phyloP scores from a whole-genome alignment of 2,888 invertebrate species.

The Volucella bombylans region DNA sequence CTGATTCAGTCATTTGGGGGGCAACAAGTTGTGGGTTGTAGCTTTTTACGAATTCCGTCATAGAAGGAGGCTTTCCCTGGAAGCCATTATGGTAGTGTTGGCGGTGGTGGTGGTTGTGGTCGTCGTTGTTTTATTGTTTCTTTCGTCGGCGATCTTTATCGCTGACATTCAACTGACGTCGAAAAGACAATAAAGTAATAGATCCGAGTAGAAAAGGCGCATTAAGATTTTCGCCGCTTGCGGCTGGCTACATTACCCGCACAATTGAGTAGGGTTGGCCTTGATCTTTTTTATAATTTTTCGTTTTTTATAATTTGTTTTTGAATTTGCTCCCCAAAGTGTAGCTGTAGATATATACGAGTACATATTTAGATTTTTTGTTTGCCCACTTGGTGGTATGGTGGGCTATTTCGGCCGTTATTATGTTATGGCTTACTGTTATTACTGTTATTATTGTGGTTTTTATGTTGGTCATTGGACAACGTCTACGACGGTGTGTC shows the following conservation, averaged over 20 bases:
- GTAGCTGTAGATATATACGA: not conserved
- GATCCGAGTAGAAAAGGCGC: constrained; percentile 54
- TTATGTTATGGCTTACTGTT: constrained; percentile 69
- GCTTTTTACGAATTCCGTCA: too few relatives aligned
- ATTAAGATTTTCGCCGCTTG: constrained; percentile 51
- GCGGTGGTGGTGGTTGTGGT: too few relatives aligned
- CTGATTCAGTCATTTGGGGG: constrained; percentile 62
- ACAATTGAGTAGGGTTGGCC: constrained; percentile 70
- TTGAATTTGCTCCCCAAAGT: too few relatives aligned
- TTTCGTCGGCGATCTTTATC: constrained; percentile 71
- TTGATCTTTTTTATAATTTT: constrained; percentile 59
- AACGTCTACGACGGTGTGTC: constrained; percentile 12
- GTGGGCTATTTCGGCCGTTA: constrained; percentile 70
- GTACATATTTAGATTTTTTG: constrained; percentile 14
- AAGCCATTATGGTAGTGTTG: constrained; percentile 39
- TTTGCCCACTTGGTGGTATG: constrained; percentile 30
- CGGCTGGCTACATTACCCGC: constrained; percentile 46
- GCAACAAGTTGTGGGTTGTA: constrained; percentile 33
- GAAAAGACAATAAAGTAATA: constrained; percentile 71
- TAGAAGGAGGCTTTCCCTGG: constrained; percentile 49
- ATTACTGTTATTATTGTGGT: constrained; percentile 72
- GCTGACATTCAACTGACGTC: constrained; percentile 62
- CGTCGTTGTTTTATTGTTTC: constrained; percentile 52
- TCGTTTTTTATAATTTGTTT: not conserved
- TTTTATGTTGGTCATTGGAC: constrained; percentile 50